Base-by-base conservation (phyloP, 2,797 vertebrate species). In the Acridotheres tristis region DNA sequence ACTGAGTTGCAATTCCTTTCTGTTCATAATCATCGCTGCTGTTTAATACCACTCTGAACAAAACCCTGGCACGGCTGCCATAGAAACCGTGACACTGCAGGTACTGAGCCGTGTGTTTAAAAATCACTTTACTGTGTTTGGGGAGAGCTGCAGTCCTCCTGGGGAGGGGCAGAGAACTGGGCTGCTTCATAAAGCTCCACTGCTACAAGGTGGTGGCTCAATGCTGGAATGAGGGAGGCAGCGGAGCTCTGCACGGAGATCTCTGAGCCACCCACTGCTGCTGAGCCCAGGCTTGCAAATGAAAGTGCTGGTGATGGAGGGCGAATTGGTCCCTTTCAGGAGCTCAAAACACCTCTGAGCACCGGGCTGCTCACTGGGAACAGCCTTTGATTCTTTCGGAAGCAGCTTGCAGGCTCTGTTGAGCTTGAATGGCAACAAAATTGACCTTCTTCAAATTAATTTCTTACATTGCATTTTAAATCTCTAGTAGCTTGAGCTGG, bases 1-100 rank as follows among this genome's bases (percentile, higher is more conserved):
- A 36, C 18, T 95, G 94, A 93, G 26, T 88, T 97, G 95, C 93
- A 93, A 7, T 97, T 97, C 45, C 17, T 96, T 96, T 96, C 83
- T 89, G 68, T 93, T 92, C 45, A 76, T 93, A 96, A 91, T 80
- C 88, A 89, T 90, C 79, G 43, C 91, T 76, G 65, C 57, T 85
- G 57, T 91, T 96, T 90, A 80, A 57, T 88, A 89, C 53, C 71
- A 63, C 58, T 40, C 66, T 94, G 89, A 94, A 93, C 84, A 94
- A 89, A 96, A 95, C 61, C 89, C 92, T 96, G 89, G 76, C 90
- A 57, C 5, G 7, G 97, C 96, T 97, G 95, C 96, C 92, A 95
- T 96, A 89, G 97, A 94, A 97, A 97, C 97, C 2, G 4, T 77
- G 95, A 95, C 65, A 90, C 48, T 94, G 88, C 45, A 77, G 91